phyloP scores from a whole-genome alignment of 2,888 invertebrate species.

The Nephrotoma appendiculata region DNA sequence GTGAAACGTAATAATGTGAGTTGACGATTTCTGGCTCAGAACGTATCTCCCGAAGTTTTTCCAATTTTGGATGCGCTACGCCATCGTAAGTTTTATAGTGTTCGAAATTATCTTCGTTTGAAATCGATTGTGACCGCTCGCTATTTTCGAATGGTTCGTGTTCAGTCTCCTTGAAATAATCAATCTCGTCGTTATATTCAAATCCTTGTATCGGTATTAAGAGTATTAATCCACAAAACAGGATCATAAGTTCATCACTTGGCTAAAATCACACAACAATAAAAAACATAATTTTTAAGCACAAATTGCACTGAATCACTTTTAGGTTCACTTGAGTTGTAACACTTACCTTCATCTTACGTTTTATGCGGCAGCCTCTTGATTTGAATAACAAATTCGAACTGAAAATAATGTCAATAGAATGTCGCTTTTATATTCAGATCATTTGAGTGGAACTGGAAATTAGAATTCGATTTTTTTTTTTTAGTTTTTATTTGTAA shows the following conservation, averaged over 20 bases:
- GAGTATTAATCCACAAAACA: not conserved
- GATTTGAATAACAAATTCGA: not conserved
- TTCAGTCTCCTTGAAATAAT: not conserved
- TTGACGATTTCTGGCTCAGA: not conserved
- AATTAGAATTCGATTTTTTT: not conserved
- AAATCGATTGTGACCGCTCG: conserved; percentile 2
- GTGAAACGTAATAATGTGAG: conserved; percentile 4
- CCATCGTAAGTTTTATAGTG: not conserved
- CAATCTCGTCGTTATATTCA: not conserved
- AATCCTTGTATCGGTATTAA: not conserved
- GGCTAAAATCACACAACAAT: not conserved
- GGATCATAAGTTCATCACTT: not conserved
- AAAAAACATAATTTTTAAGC: not conserved
- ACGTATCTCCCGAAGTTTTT: not conserved
- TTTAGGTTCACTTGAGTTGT: not conserved
- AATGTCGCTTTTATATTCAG: not conserved
- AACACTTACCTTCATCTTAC: not conserved
- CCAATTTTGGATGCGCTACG: not conserved
- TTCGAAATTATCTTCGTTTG: not conserved
- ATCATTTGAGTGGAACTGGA: not conserved
- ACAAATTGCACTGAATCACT: not conserved
- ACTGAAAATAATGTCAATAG: not conserved
- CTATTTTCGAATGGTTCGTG: not conserved
- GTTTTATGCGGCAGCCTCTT: not conserved
- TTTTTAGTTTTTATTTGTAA: not conserved